Base-by-base conservation (phyloP, 2,888 invertebrate genomes). In the Gryllus longicercus region DNA sequence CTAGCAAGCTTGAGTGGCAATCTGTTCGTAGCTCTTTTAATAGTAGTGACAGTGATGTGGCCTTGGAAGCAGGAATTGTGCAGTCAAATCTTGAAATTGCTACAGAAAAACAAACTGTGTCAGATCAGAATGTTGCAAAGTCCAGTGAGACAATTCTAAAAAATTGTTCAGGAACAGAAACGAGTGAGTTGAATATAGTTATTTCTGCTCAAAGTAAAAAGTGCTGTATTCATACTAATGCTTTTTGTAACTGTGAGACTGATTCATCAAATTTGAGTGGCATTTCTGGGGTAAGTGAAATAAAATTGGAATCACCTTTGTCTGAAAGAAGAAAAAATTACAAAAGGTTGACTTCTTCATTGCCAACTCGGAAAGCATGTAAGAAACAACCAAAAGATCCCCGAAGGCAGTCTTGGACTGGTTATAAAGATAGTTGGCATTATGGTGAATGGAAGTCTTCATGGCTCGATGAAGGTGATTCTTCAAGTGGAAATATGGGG, bases 381-480 rank as follows among this genome's bases (percentile, higher is more conserved):
- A 76, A 38, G 78, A 78, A 21, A 12, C 50, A 2, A 77, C 12
- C 18, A 80, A 79, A 50, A 14, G 25, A 18, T 18, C 74, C 74
- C 23, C 79, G 81, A 16, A 76, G 81, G 38, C 80, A 81, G 49
- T 82, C 82, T 8, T 82, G 82, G 82, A 81, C 79, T 49, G 81
- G 78, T 74, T 81, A 51, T 11, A 81, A 81, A 75, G 80, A 81
- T 50, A 74, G 76, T 23, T 49, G 74, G 18, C 78, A 80, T 25
- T 51, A 50, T 16, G 76, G 23, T 38, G 25, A 51, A 23, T 76
- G 63, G 50, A 49, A 77, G 51, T 77, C 82, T 12, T 63, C 74
- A n/a, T 82, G 82, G 82, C 81, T 81, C 79, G 82, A 82, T 78
- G 83, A 83, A 78, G 83, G 82, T 5, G 82, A 83, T 2, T 76